Conservation (phyloP, 2,113 vertebrate species). For the Serilophus lunatus region DNA sequence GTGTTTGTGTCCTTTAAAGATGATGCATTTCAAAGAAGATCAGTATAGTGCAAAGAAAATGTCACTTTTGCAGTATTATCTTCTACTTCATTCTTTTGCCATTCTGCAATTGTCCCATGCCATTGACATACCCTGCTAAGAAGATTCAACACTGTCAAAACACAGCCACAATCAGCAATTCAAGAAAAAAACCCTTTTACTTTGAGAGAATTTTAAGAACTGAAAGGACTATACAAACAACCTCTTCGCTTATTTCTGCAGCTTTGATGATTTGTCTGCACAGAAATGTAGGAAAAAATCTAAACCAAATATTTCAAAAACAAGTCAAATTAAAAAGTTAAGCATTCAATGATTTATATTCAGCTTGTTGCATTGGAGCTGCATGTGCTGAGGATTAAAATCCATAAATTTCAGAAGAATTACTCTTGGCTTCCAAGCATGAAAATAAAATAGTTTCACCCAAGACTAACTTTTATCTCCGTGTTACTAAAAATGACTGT, state of each 20-base stretch:
- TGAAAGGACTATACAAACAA: not conserved
- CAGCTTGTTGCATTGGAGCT: not conserved
- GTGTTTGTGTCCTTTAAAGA: not conserved
- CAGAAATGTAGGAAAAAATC: not conserved
- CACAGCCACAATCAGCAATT: not conserved
- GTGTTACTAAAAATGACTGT: not conserved
- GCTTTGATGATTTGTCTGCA: not conserved
- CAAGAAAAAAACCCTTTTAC: not conserved
- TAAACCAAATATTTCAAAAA: not conserved
- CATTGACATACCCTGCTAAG: not conserved
- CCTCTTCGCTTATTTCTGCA: not conserved
- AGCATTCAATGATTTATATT: not conserved
- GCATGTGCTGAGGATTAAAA: not conserved
- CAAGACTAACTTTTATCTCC: not conserved
- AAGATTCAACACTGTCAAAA: not conserved
- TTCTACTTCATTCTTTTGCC: not conserved
- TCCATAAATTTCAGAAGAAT: not conserved
- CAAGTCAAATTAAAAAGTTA: not conserved
- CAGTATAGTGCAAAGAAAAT: not conserved
- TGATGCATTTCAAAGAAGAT: not conserved
- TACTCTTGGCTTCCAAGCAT: not conserved
- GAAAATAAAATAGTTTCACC: not conserved
- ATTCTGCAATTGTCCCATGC: not conserved
- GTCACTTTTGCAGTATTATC: not conserved
- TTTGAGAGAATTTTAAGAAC: not conserved